These are phyloP conservation scores for Amphiduros pacificus DNA, from an alignment of 2,888 invertebrate genomes.

Conservation along the genomic window DNA sequence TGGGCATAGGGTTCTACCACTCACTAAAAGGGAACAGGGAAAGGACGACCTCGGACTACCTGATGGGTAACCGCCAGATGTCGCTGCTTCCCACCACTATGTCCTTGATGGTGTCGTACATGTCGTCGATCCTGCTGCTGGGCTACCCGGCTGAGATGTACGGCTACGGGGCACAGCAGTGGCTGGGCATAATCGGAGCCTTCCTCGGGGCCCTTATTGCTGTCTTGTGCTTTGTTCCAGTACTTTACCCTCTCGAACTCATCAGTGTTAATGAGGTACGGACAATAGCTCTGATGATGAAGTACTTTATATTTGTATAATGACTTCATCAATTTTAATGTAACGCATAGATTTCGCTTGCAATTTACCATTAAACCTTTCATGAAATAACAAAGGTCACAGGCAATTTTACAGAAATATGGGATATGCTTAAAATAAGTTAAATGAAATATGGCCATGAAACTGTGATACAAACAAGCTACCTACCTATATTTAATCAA, in stretches of 20 bases:
- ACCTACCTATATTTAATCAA: too few species aligned
- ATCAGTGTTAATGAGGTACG: slow-evolving; percentile 54
- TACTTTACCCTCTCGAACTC: slow-evolving; percentile 48
- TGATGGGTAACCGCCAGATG: slow-evolving; percentile 55
- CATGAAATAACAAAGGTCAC: too few species aligned
- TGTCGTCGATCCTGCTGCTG: slow-evolving; percentile 51
- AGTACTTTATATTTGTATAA: too few species aligned
- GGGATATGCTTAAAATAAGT: too few species aligned
- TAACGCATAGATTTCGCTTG: too few species aligned
- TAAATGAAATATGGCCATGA: too few species aligned
- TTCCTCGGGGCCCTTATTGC: slow-evolving; percentile 42
- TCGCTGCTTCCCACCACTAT: slow-evolving; percentile 56
- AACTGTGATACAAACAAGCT: too few species aligned
- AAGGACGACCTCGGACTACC: slow-evolving; percentile 62
- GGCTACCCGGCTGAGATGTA: slow-evolving; percentile 55
- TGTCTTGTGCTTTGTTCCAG: slow-evolving; percentile 46
- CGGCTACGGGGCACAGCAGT: slow-evolving; percentile 46
- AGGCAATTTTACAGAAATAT: too few species aligned
- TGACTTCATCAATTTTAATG: too few species aligned
- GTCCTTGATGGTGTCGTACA: slow-evolving; percentile 56
- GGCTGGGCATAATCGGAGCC: slow-evolving; percentile 42
- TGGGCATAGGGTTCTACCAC: slow-evolving; percentile 56
- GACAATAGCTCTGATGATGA: background rate
- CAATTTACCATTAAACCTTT: too few species aligned
- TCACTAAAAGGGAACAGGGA: slow-evolving; percentile 64